Evolutionary conservation across 2,797 vertebrate species (phyloP).

Genomic region (Bovichtus diacanthus): DNA sequence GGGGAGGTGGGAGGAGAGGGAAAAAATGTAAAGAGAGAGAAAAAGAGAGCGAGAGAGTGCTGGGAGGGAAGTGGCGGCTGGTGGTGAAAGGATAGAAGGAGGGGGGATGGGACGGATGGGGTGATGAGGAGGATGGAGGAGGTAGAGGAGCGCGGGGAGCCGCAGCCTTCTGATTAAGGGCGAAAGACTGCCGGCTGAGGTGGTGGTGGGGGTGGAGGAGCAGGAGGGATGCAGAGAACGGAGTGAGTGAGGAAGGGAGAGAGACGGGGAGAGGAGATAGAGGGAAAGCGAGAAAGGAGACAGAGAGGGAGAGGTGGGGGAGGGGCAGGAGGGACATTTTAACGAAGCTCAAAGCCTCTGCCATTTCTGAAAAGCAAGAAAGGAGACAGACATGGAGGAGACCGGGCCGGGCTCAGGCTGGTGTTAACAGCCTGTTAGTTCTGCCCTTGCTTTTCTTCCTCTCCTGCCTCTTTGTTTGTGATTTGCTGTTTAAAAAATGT

Average conservation of each 20-base stretch:
- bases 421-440: constrained; percentile 78
- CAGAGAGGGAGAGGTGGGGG: constrained; percentile 57
- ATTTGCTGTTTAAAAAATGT: constrained; percentile 63
- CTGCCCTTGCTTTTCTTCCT: constrained; percentile 65
- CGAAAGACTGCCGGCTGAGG: constrained; percentile 78
- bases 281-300: constrained; percentile 58
- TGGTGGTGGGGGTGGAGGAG: constrained; percentile 49
- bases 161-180: constrained; percentile 85
- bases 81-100: constrained; percentile 66
- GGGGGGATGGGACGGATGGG: constrained; percentile 38
- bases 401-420: constrained; percentile 65
- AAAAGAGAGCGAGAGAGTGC: constrained; percentile 52
- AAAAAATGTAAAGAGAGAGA: constrained; percentile 58
- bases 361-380: constrained; percentile 76
- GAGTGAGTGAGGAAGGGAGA: constrained; percentile 64
- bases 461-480: constrained; percentile 74
- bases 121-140: constrained; percentile 51
- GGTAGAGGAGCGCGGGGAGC: constrained; percentile 62
- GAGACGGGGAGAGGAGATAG: constrained; percentile 57
- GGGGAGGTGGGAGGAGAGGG: not conserved
- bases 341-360: constrained; percentile 81
- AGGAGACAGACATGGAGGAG: constrained; percentile 72
- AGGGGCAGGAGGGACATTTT: constrained; percentile 80
- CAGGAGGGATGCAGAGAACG: constrained; percentile 60
- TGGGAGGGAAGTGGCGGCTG: constrained; percentile 65